Base-by-base conservation (phyloP, 2,888 invertebrate species). In the Tiphia femorata region DNA sequence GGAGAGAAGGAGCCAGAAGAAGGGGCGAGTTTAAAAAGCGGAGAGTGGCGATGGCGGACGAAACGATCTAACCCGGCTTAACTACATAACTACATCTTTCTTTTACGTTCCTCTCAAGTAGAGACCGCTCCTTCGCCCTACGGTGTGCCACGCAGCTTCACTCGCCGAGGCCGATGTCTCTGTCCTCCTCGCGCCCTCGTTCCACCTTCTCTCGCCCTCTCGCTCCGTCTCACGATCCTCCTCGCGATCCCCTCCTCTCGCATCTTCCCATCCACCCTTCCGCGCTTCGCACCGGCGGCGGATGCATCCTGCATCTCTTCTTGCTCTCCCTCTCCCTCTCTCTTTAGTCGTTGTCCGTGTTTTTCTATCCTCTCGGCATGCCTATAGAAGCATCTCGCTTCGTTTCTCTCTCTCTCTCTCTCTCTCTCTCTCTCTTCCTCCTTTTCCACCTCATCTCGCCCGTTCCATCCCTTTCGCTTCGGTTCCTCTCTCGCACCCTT, bases 81-180 rank as follows among this genome's bases (percentile, higher is more conserved):
- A 79, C 80, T 77, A 77, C 79, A 73, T 77, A 78, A 78, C 78
- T 79, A 78, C 76, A 78, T 81, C 80, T 80, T 80, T 79, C 79
- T 77, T 78, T 75, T 74, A 71, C 72, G 75, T 77, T 73, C 67
- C 59, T 72, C 67, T 53, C 64, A 65, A 65, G 62, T 49, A 43
- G 44, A 51, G 63, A 68, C 67, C 57, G 60, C 64, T 67, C 57
- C n/a, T n/a, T n/a, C n/a, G n/a, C n/a, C n/a, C n/a, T n/a, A n/a
- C n/a, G n/a, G n/a, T n/a, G n/a, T n/a, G 64, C 58, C 57, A 58
- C 58, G 58, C 46, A 46, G 58, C 63, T 58, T 60, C 49, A 52
- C 50, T 56, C 41, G 58, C 54, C 61, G 58, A 58, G 60, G 27
- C 54, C 40, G 19, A 25, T 53, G 42, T 47, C 44, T 49, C 50